These are phyloP conservation scores for Meiosimyza platycephala DNA, from an alignment of 2,888 invertebrate species.

Conservation along the genomic window DNA sequence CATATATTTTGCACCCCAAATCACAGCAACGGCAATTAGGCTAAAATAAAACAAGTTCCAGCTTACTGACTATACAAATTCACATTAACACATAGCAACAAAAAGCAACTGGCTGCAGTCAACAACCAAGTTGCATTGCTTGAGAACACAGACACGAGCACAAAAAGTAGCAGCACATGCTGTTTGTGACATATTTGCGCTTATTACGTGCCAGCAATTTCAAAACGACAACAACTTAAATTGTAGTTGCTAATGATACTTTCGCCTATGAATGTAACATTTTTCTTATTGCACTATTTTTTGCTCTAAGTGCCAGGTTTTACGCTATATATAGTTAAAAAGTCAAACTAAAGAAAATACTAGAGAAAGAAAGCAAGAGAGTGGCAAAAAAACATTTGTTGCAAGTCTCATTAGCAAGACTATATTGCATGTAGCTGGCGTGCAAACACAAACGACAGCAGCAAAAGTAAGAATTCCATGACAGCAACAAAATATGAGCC, in stretches of 20 bases:
- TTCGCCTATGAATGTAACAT: conserved; percentile 31
- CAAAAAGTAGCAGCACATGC: not conserved
- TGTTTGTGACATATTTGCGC: conserved; percentile 5
- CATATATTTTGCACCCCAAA: no score
- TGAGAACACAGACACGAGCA: no score
- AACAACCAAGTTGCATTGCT: no score
- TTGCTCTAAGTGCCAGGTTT: not conserved
- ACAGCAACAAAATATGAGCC: not conserved
- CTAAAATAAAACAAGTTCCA: not conserved
- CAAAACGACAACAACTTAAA: conserved; percentile 23
- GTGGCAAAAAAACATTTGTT: no score
- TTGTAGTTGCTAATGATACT: conserved; percentile 25
- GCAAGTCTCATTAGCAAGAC: conserved; percentile 10
- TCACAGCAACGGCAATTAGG: no score
- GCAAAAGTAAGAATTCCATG: no score
- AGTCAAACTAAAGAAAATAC: not conserved
- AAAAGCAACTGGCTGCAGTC: not conserved
- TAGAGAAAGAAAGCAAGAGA: no score
- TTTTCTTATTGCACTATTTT: conserved; percentile 5
- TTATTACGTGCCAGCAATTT: conserved; percentile 19
- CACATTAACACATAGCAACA: not conserved
- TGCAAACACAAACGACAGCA: conserved; percentile 12
- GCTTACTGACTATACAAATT: not conserved
- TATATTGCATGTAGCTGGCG: not conserved
- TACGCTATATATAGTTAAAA: not conserved